These are phyloP conservation scores for Palythoa grandis DNA, from an alignment of 92 coral and sea anemone species.

Conservation along the genomic window DNA sequence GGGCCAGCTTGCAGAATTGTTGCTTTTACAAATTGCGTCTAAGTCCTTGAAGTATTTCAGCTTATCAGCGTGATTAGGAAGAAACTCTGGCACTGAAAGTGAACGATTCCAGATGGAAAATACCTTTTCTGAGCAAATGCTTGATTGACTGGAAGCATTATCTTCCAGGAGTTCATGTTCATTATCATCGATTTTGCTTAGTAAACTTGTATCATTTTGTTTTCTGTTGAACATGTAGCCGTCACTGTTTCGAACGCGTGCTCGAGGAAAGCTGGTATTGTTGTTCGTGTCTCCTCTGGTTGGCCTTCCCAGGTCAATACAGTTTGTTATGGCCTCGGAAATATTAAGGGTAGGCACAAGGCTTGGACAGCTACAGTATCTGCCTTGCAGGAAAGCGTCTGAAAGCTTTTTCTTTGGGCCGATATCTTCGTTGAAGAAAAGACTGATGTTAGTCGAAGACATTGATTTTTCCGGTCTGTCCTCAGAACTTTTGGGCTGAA, in stretches of 20 bases:
- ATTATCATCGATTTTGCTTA: slow-evolving; percentile 36
- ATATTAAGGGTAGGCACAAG: slow-evolving; percentile 28
- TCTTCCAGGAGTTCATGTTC: slow-evolving; percentile 20
- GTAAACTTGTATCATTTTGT: background rate
- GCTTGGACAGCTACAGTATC: slow-evolving; percentile 40
- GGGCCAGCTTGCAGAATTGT: slow-evolving; percentile 33
- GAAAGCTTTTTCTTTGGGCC: slow-evolving; percentile 16
- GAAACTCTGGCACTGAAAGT: slow-evolving; percentile 13
- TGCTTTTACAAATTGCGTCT: background rate
- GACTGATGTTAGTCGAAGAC: slow-evolving; percentile 31
- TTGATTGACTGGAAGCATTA: slow-evolving; percentile 23
- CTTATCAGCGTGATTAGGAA: background rate
- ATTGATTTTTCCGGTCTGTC: background rate
- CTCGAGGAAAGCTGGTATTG: background rate
- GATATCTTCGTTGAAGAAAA: slow-evolving; percentile 20
- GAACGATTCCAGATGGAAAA: slow-evolving; percentile 10
- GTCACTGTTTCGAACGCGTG: background rate
- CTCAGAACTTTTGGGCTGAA: background rate
- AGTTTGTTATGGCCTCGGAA: slow-evolving; percentile 37
- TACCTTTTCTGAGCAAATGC: slow-evolving; percentile 7
- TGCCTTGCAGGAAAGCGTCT: slow-evolving; percentile 42
- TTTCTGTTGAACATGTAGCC: background rate
- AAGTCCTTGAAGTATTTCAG: slow-evolving; percentile 9
- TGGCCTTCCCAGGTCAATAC: slow-evolving; percentile 32
- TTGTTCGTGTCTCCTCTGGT: slow-evolving; percentile 15